Evolutionary conservation across 2,113 vertebrate genomes (phyloP).

Genomic region (Anarhynchus alexandrinus): DNA sequence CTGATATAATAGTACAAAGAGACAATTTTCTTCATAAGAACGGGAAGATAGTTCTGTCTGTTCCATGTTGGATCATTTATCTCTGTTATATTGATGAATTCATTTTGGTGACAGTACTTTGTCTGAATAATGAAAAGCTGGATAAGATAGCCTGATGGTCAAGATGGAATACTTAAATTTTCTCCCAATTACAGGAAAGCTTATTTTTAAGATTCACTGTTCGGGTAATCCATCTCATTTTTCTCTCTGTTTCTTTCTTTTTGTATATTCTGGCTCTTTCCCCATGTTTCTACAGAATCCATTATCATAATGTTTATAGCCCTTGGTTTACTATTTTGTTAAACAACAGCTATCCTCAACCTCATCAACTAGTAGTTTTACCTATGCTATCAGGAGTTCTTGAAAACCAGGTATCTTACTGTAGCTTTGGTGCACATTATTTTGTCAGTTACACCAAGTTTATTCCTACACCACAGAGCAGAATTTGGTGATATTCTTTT

Average conservation of each 20-base stretch:
- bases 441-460: not conserved
- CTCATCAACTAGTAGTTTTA: not conserved
- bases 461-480: not conserved
- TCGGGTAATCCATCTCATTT: slow-evolving; percentile 67
- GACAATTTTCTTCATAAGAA: slow-evolving; percentile 81
- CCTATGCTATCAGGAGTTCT: not conserved
- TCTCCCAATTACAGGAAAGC: slow-evolving; percentile 71
- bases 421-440: not conserved
- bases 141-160: slow-evolving; percentile 73
- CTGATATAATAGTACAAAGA: slow-evolving; percentile 83
- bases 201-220: slow-evolving; percentile 75
- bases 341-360: not conserved
- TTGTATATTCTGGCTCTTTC: slow-evolving; percentile 27
- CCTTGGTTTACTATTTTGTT: not conserved
- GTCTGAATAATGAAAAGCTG: slow-evolving; percentile 87
- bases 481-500: not conserved
- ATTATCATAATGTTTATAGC: not conserved
- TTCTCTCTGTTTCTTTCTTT: not conserved
- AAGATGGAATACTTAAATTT: slow-evolving; percentile 78
- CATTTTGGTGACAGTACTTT: slow-evolving; percentile 83
- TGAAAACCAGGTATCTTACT: not conserved
- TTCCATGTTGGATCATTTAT: slow-evolving; percentile 87
- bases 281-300: not conserved
- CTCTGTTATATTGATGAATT: slow-evolving; percentile 88
- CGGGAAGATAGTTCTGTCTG: slow-evolving; percentile 79